These are phyloP conservation scores for Petrocephalus schoutedeni DNA, from an alignment of 2,797 vertebrate species.

Conservation along the genomic window DNA sequence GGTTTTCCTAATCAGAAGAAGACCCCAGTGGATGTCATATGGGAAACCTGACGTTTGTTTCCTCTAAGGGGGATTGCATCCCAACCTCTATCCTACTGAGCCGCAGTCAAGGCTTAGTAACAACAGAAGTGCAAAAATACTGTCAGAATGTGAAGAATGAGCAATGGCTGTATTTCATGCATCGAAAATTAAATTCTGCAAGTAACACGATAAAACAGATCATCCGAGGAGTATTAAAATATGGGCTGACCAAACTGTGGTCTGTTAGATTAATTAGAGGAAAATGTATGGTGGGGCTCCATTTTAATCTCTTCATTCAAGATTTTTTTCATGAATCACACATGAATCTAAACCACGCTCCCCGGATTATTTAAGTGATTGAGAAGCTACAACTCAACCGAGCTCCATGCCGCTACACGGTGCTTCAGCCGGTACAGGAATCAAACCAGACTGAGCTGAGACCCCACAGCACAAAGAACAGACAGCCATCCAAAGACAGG, in stretches of 20 bases:
- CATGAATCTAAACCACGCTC: not conserved
- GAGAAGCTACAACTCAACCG: not conserved
- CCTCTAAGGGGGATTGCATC: not conserved
- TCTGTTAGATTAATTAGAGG: not conserved
- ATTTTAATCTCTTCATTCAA: not conserved
- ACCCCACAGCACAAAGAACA: not conserved
- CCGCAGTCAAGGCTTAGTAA: not conserved
- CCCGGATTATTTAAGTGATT: not conserved
- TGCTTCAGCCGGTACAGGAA: not conserved
- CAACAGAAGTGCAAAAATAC: not conserved
- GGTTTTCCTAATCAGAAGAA: conserved; percentile 41
- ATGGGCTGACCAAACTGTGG: not conserved
- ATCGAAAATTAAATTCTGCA: not conserved
- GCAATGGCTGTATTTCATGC: not conserved
- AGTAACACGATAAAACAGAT: not conserved
- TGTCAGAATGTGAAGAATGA: not conserved
- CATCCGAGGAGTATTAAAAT: not conserved
- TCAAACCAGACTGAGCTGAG: not conserved
- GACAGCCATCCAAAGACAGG: not conserved
- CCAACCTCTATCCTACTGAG: not conserved
- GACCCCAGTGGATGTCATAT: conserved; percentile 29
- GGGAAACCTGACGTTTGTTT: conserved; percentile 11
- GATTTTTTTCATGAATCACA: not conserved
- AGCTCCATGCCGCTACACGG: not conserved
- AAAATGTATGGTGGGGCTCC: not conserved